Evolutionary conservation across 2,888 invertebrate genomes (phyloP).

Genomic region (Bruchidius siliquastri): DNA sequence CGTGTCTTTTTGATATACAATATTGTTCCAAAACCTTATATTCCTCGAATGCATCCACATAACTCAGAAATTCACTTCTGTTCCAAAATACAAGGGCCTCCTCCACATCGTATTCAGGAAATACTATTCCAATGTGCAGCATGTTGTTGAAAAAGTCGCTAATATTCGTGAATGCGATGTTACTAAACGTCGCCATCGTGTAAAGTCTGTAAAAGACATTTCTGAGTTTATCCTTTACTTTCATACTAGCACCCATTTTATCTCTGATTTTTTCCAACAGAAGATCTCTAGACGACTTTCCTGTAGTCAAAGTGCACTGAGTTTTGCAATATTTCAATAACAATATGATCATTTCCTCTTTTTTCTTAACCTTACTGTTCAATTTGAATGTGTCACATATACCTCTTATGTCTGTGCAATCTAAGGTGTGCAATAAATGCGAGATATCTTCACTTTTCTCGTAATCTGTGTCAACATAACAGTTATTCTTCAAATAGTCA

Average conservation of each 20-base stretch:
- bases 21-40: constrained; percentile 5
- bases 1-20: constrained; percentile 1
- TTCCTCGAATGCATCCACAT: constrained; percentile 6
- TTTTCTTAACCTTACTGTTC: constrained; percentile 20
- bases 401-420: constrained; percentile 12
- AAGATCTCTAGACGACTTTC: constrained; percentile 28
- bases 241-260: constrained; percentile 33
- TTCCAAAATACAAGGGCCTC: constrained; percentile 30
- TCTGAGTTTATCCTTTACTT: constrained; percentile 25
- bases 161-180: constrained; percentile 25
- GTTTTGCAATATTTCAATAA: constrained; percentile 27
- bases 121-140: constrained; percentile 21
- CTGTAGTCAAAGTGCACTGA: constrained; percentile 24
- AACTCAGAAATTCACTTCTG: constrained; percentile 31
- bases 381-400: constrained; percentile 16
- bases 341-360: constrained; percentile 23
- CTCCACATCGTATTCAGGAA: constrained; percentile 28
- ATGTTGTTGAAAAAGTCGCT: constrained; percentile 29
- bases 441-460: constrained; percentile 11
- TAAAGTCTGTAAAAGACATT: constrained; percentile 30
- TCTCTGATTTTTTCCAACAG: constrained; percentile 28
- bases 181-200: constrained; percentile 34
- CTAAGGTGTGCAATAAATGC: constrained; percentile 16
- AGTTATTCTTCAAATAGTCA: constrained; percentile 20
- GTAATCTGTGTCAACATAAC: constrained; percentile 29